Base-by-base conservation (phyloP, 2,113 vertebrate genomes). In the Elaphurus davidianus region DNA sequence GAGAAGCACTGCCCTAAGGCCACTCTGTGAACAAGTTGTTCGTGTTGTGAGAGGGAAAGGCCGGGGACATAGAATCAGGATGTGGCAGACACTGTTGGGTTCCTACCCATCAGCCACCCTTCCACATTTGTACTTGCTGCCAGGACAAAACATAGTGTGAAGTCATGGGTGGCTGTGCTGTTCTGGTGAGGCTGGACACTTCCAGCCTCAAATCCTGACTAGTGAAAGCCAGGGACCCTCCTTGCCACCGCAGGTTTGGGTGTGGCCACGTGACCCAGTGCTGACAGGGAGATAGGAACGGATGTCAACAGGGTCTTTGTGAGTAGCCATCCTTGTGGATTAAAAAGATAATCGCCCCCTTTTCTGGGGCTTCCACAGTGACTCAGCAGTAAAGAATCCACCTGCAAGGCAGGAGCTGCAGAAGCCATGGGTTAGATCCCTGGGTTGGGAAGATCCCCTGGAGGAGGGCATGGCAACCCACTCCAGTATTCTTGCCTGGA, bases 41-140 rank as follows among this genome's bases (percentile, higher is more conserved):
- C 23, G 83, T 79, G 9, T 21, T n/a, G n/a, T 8, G 50, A 71
- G 74, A 45, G n/a, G 43, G 59, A 19, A n/a, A 74, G 50, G 27
- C 71, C 40, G 7, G 62, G 28, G 33, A 86, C n/a, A 0, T 7
- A 1, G 71, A 40, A 16, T 23, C 43, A 33, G 28, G 54, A 30
- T 0, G 0, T 27, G 28, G 60, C 5, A 30, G 76, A 8, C 2
- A 9, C 15, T 7, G 1, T 2, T 16, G 60, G 14, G 14, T 59
- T 81, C 74, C n/a, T 55, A 28, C 15, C 13, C 45, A 40, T 9
- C 14, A 57, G 76, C 11, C 8, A 12, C 3, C 19, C 30, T 54
- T 47, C 27, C 7, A 52, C 7, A 3, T 59, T 33, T 12, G 5
- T 25, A 2, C 55, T 59, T 64, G 52, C 17, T 76, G 16, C 25